A percentile compares a stretch with the other conserved stretches of the same genome.
Conservation (phyloP, 2,113 vertebrate genomes). For the Leucopternis melanops region DNA sequence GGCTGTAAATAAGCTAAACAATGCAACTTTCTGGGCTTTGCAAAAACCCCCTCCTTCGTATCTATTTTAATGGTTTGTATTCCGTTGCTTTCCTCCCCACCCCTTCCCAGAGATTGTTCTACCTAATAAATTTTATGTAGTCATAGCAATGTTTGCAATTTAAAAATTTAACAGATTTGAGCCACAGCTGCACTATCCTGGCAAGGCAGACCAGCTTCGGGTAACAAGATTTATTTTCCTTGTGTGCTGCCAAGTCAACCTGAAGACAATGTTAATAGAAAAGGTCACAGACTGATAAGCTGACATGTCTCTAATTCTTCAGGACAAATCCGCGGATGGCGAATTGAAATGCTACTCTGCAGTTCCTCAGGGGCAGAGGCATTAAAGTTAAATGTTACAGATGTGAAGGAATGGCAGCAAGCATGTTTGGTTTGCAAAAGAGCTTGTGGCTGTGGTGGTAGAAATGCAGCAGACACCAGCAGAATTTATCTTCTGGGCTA, state of each 20-base stretch:
- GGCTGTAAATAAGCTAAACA: background rate
- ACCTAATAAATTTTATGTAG: constrained; percentile 47
- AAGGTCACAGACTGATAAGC: constrained; percentile 69
- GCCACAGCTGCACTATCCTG: background rate
- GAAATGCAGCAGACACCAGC: background rate
- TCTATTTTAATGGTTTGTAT: background rate
- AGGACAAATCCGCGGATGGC: background rate
- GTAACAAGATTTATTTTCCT: constrained; percentile 68
- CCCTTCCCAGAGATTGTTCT: background rate
- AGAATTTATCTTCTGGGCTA: constrained; percentile 56
- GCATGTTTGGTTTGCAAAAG: constrained; percentile 53
- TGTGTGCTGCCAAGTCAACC: constrained; percentile 49
- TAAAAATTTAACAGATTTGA: constrained; percentile 50
- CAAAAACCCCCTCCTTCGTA: background rate
- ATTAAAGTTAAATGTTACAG: constrained; percentile 72
- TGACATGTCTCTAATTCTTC: constrained; percentile 62
- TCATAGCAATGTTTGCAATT: constrained; percentile 8
- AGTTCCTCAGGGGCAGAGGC: constrained; percentile 56
- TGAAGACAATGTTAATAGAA: constrained; percentile 72
- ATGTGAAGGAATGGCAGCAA: constrained; percentile 54
- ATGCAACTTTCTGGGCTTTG: background rate
- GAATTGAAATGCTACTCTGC: constrained; percentile 60
- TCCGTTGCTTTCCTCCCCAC: background rate
- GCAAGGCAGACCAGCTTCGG: background rate
- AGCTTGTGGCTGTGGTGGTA: background rate